Conservation (phyloP, 35 echinoderm and acorn worm genomes). For the Amphiura filiformis region DNA sequence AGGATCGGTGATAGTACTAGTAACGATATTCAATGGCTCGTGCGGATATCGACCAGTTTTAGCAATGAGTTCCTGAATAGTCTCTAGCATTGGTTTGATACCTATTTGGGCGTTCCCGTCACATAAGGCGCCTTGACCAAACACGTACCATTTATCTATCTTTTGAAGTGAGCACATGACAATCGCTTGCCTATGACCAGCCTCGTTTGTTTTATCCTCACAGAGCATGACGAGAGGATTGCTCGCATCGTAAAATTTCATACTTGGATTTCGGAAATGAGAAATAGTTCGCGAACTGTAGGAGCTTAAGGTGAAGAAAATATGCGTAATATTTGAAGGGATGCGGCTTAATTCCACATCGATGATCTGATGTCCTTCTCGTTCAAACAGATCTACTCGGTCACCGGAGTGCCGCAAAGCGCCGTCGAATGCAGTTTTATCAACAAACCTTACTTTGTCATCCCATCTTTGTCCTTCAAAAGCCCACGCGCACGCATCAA, state of each 20-base stretch:
- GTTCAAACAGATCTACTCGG: not conserved
- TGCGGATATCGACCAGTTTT: not conserved
- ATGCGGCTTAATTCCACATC: conserved; percentile 23
- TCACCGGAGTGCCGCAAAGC: conserved; percentile 27
- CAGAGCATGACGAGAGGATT: conserved; percentile 33
- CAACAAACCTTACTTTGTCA: not conserved
- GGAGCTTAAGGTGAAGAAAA: conserved; percentile 36
- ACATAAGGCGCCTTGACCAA: not conserved
- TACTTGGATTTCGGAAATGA: conserved; percentile 13
- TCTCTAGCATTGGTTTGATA: not conserved
- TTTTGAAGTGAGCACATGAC: conserved; percentile 19
- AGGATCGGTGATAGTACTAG: too few relatives aligned
- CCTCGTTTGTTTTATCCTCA: conserved; percentile 19
- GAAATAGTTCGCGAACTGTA: conserved; percentile 17
- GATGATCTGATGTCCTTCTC: conserved; percentile 26
- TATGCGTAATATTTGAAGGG: not conserved
- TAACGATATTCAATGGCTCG: not conserved
- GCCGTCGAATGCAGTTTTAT: not conserved
- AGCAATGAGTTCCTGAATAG: not conserved
- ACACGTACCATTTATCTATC: conserved; percentile 12
- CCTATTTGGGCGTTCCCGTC: conserved; percentile 16
- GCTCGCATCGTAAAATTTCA: conserved; percentile 16
- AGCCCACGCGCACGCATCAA: conserved; percentile 2
- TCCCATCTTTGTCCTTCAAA: not conserved
- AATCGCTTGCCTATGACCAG: conserved; percentile 22